These are phyloP conservation scores for Amazona guildingii DNA, from an alignment of 2,113 vertebrate genomes.

Conservation along the genomic window DNA sequence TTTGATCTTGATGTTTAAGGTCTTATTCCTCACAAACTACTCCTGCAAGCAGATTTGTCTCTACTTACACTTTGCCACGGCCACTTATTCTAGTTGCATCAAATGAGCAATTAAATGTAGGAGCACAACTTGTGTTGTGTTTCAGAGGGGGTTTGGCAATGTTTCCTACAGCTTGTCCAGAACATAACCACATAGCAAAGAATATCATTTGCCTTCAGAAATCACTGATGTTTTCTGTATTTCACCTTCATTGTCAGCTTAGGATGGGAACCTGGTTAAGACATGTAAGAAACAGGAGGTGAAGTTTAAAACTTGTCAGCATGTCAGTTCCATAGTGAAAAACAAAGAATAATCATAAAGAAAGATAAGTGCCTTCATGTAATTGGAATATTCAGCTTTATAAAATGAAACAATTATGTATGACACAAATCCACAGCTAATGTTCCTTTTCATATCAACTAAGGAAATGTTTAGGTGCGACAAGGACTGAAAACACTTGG, in stretches of 20 bases:
- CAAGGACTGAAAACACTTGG: background rate
- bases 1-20: background rate
- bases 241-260: background rate
- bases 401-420: background rate
- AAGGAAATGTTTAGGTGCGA: background rate
- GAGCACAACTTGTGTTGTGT: background rate
- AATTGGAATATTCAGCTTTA: background rate
- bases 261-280: background rate
- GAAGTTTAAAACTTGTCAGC: background rate
- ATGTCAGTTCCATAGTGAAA: background rate
- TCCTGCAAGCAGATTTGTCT: background rate
- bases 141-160: background rate
- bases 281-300: background rate
- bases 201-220: background rate
- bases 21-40: background rate
- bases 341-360: background rate
- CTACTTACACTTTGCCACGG: background rate
- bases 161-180: background rate
- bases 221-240: background rate
- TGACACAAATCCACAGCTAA: background rate
- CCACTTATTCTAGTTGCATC: background rate
- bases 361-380: background rate
- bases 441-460: background rate
- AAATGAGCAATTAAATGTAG: background rate
- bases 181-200: accelerated